Conservation (phyloP, 2,888 invertebrate species). For the Strigamia maritima region DNA sequence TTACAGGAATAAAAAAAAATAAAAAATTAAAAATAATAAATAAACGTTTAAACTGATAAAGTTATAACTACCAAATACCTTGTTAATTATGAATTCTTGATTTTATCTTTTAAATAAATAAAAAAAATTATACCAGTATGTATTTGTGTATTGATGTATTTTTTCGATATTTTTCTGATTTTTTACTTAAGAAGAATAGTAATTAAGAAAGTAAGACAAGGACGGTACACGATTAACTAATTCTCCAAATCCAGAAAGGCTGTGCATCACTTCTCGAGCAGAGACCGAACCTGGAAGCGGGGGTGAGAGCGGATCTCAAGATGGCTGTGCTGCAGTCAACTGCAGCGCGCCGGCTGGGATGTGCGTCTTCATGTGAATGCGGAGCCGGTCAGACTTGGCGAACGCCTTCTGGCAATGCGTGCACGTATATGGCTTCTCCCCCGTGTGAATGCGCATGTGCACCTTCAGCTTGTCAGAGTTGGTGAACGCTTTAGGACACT, state of each 20-base stretch:
- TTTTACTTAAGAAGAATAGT: slow-evolving; percentile 9
- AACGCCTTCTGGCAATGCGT: slow-evolving; percentile 29
- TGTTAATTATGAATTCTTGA: too few relatives aligned
- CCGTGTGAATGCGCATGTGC: slow-evolving; percentile 29
- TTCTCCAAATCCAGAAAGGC: slow-evolving; percentile 29
- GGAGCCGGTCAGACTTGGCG: slow-evolving; percentile 29
- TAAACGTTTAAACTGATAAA: neutral
- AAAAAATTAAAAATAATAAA: too few relatives aligned
- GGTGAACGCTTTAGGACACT: slow-evolving; percentile 29
- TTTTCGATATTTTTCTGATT: too few relatives aligned
- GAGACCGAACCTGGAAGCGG: slow-evolving; percentile 29
- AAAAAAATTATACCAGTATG: too few relatives aligned
- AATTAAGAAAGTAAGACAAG: slow-evolving; percentile 18
- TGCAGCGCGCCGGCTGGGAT: slow-evolving; percentile 21
- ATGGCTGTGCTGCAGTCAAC: slow-evolving; percentile 19
- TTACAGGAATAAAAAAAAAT: neutral
- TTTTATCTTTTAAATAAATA: too few relatives aligned
- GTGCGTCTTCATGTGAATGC: slow-evolving; percentile 29
- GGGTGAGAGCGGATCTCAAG: slow-evolving; percentile 29
- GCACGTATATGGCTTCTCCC: slow-evolving; percentile 27
- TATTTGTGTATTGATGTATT: too few relatives aligned
- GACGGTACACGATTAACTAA: slow-evolving; percentile 29
- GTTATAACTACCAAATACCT: neutral
- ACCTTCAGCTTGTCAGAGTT: slow-evolving; percentile 29
- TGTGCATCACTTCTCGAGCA: slow-evolving; percentile 29